Conservation (phyloP, 1,140 invertebrate species). For the Pararge aegeria region DNA sequence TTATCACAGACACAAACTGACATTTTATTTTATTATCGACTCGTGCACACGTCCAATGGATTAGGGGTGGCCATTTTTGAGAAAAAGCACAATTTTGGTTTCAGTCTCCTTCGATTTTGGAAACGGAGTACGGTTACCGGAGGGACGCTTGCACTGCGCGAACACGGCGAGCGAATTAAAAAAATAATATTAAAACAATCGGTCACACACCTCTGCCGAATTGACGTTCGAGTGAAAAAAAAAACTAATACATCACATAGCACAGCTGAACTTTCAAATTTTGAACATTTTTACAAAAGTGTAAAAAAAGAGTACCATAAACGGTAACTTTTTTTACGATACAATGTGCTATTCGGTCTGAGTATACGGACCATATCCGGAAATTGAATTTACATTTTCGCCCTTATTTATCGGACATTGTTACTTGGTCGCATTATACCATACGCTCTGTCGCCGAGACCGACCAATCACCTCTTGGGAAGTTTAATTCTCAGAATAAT, state of each 20-base stretch:
- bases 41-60: slow-evolving; percentile 51
- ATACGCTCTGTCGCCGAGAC: slow-evolving; percentile 11
- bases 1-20: slow-evolving; percentile 66
- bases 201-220: slow-evolving; percentile 34
- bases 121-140: slow-evolving; percentile 45
- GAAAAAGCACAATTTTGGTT: slow-evolving; percentile 57
- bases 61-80: slow-evolving; percentile 72
- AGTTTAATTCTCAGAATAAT: slow-evolving; percentile 27
- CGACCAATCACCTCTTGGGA: slow-evolving; percentile 50
- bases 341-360: slow-evolving; percentile 36
- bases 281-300: slow-evolving; percentile 17
- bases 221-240: slow-evolving; percentile 22
- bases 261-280: slow-evolving; percentile 36
- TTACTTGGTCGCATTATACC: slow-evolving; percentile 55
- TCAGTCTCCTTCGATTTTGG: slow-evolving; percentile 54
- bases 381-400: slow-evolving; percentile 54
- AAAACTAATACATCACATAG: slow-evolving; percentile 16
- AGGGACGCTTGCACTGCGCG: slow-evolving; percentile 66
- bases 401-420: slow-evolving; percentile 51
- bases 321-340: slow-evolving; percentile 32
- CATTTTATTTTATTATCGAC: slow-evolving; percentile 62
- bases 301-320: slow-evolving; percentile 27
- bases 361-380: slow-evolving; percentile 37
- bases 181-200: slow-evolving; percentile 57
- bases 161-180: slow-evolving; percentile 60